Evolutionary conservation across 2,888 invertebrate genomes (phyloP).

Genomic region (Leucophora obtusa): DNA sequence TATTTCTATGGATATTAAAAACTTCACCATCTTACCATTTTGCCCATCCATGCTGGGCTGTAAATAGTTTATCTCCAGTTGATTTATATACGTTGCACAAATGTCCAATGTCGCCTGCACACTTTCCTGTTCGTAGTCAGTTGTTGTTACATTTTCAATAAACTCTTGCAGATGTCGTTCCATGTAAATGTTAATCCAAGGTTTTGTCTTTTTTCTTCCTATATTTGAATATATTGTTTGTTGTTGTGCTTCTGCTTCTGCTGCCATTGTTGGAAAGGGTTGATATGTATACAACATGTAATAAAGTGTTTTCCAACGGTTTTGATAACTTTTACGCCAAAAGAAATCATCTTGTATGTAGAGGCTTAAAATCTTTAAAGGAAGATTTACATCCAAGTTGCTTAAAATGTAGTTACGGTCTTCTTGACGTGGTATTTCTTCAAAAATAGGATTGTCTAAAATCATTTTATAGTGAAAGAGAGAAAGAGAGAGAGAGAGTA

Average conservation of each 20-base stretch:
- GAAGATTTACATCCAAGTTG: conserved; percentile 74
- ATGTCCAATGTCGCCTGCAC: conserved; percentile 75
- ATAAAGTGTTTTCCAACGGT: conserved; percentile 73
- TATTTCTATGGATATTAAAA: neutral
- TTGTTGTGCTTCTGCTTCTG: conserved; percentile 63
- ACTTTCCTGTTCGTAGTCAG: conserved; percentile 76
- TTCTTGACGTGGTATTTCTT: conserved; percentile 71
- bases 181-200: conserved; percentile 78
- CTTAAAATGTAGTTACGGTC: conserved; percentile 77
- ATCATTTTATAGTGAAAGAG: neutral
- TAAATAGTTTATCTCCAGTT: conserved; percentile 75
- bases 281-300: conserved; percentile 55
- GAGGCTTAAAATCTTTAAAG: conserved; percentile 74
- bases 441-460: conserved; percentile 74
- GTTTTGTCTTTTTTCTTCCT: conserved; percentile 50
- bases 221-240: conserved; percentile 49
- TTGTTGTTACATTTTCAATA: conserved; percentile 75
- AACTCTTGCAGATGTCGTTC: conserved; percentile 78
- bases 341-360: conserved; percentile 77
- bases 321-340: conserved; percentile 75
- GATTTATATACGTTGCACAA: conserved; percentile 76
- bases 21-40: conserved; percentile 67
- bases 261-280: conserved; percentile 54
- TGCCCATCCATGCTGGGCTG: conserved; percentile 73
- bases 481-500: neutral